Evolutionary conservation across 2,113 vertebrate species (phyloP).

Genomic region (Psittacula cyanocephala): DNA sequence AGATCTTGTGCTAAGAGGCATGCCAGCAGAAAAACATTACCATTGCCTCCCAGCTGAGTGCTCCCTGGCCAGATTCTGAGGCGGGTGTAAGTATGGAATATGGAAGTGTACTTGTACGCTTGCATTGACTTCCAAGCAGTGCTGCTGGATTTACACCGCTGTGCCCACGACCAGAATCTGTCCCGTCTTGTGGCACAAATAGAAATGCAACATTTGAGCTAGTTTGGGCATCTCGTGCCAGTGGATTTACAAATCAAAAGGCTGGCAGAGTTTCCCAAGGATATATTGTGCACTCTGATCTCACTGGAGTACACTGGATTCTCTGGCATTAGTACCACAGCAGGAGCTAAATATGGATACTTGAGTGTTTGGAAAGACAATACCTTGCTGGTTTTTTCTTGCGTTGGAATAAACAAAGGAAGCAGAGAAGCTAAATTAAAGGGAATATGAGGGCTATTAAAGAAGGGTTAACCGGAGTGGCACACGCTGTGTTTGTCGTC

Average conservation of each 20-base stretch:
- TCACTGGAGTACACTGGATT: constrained; percentile 20
- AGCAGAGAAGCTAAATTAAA: neutral
- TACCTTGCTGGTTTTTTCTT: constrained; percentile 3
- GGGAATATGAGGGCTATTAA: neutral
- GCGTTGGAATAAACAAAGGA: neutral
- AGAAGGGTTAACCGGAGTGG: constrained; percentile 36
- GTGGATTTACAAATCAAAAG: constrained; percentile 48
- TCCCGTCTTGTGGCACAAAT: neutral
- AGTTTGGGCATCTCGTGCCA: neutral
- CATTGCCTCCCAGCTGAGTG: neutral
- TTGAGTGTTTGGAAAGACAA: constrained; percentile 42
- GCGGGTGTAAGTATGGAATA: neutral
- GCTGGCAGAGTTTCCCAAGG: constrained; percentile 20
- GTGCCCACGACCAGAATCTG: neutral
- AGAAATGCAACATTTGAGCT: constrained; percentile 36
- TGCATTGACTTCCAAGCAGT: neutral
- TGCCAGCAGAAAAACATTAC: neutral
- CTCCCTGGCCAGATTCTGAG: neutral
- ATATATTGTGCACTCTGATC: constrained; percentile 20
- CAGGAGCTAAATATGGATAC: constrained; percentile 50
- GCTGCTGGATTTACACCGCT: neutral
- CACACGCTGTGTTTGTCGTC: neutral
- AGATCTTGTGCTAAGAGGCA: neutral
- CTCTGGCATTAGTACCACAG: constrained; percentile 40
- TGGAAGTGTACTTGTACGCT: neutral